phyloP scores from a whole-genome alignment of 2,888 invertebrate species.

The Clistopyga incitator region DNA sequence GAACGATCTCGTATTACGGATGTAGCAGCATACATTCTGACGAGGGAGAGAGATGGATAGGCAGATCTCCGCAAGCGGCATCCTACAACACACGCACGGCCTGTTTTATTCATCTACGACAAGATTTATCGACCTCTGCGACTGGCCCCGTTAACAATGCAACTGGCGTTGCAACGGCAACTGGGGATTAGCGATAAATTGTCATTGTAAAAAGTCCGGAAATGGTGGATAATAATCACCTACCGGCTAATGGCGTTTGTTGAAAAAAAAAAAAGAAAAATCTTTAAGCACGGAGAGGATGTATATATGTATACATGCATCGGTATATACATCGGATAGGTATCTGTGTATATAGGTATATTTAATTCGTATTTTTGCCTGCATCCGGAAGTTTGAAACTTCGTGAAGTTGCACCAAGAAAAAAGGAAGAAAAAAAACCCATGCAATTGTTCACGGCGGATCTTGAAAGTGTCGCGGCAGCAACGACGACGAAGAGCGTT shows the following conservation, averaged over 20 bases:
- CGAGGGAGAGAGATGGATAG: slow-evolving; percentile 45
- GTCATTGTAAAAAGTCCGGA: slow-evolving; percentile 45
- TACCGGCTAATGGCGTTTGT: slow-evolving; percentile 26
- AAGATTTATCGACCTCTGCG: slow-evolving; percentile 58
- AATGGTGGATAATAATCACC: slow-evolving; percentile 40
- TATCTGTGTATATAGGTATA: not conserved
- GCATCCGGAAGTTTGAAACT: slow-evolving; percentile 32
- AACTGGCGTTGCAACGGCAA: slow-evolving; percentile 22
- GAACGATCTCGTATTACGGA: slow-evolving; percentile 61
- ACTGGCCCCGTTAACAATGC: slow-evolving; percentile 58
- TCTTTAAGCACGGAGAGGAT: not conserved
- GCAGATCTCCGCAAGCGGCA: slow-evolving; percentile 39
- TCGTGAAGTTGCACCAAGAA: slow-evolving; percentile 14
- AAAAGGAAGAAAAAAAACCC: slow-evolving; percentile 35
- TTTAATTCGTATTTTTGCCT: slow-evolving; percentile 14
- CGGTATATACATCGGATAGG: not conserved
- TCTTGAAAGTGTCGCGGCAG: slow-evolving; percentile 29
- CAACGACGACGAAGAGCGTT: slow-evolving; percentile 40
- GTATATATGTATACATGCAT: not conserved
- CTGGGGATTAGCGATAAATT: slow-evolving; percentile 38
- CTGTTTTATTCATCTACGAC: slow-evolving; percentile 41
- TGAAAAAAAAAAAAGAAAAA: too few species aligned
- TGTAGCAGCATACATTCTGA: slow-evolving; percentile 56
- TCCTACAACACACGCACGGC: slow-evolving; percentile 10
- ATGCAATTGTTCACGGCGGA: slow-evolving; percentile 42